Evolutionary conservation across 2,113 vertebrate genomes (phyloP).

Genomic region (Heliornis fulica): DNA sequence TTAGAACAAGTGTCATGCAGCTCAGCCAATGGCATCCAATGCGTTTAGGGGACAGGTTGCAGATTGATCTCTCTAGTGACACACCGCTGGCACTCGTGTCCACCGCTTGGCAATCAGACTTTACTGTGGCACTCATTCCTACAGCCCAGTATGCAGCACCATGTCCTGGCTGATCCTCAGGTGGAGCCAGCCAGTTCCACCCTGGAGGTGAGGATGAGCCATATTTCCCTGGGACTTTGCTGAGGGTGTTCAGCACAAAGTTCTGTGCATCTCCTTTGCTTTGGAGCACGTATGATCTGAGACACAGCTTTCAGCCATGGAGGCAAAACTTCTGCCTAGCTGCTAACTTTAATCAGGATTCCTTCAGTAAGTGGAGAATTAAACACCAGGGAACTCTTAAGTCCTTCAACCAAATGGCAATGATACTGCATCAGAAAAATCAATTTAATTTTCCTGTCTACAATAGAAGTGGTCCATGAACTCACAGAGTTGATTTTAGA

Average conservation of each 20-base stretch:
- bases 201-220: not conserved
- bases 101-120: not conserved
- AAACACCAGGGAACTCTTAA: not conserved
- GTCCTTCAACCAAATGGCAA: not conserved
- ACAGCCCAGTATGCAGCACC: not conserved
- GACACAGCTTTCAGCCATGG: not conserved
- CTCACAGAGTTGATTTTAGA: not conserved
- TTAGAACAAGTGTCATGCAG: not conserved
- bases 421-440: not conserved
- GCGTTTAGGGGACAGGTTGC: accelerated
- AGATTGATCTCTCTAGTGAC: not conserved
- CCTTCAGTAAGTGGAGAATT: not conserved
- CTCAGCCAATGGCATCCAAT: not conserved
- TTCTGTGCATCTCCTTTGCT: not conserved
- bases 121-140: not conserved
- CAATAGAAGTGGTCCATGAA: not conserved
- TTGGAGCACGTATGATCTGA: not conserved
- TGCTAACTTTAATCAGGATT: not conserved
- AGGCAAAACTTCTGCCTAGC: not conserved
- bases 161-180: not conserved
- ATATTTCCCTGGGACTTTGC: not conserved
- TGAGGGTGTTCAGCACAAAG: not conserved
- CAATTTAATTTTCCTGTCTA: not conserved
- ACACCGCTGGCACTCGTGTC: not conserved
- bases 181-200: not conserved